phyloP scores from a whole-genome alignment of 2,113 vertebrate genomes.

The Vulpes ferrilata region DNA sequence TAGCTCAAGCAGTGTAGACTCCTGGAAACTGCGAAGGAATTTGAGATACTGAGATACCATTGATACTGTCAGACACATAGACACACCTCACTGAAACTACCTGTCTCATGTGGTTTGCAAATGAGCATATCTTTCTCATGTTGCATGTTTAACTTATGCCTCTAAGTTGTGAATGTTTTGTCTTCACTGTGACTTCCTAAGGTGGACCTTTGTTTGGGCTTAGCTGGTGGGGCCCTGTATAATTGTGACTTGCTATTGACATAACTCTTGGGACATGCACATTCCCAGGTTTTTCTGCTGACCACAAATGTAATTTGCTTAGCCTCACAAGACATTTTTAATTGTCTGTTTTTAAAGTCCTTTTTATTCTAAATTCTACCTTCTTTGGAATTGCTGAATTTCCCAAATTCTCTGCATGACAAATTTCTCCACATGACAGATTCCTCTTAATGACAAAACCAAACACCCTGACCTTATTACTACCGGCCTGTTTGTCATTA shows the following conservation, averaged over 20 bases:
- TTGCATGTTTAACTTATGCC: background rate
- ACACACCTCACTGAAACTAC: slow-evolving; percentile 50
- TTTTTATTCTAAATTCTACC: background rate
- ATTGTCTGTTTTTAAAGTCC: slow-evolving; percentile 25
- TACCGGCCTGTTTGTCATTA: background rate
- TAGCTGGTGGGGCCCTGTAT: background rate
- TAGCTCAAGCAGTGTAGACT: background rate
- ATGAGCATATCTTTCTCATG: background rate
- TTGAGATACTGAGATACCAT: slow-evolving; percentile 42
- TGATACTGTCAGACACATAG: background rate
- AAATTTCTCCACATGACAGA: slow-evolving; percentile 48
- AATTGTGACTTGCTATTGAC: slow-evolving; percentile 54
- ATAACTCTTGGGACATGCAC: slow-evolving; percentile 4
- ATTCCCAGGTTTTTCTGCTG: background rate
- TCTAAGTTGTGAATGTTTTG: background rate
- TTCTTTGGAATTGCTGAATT: slow-evolving; percentile 27
- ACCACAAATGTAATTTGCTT: slow-evolving; percentile 21
- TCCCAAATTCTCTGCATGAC: background rate
- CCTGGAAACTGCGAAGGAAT: background rate
- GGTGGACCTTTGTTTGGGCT: slow-evolving; percentile 50
- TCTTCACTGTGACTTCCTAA: background rate
- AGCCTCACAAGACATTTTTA: slow-evolving; percentile 34
- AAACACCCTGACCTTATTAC: slow-evolving; percentile 22
- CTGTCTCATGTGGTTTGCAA: slow-evolving; percentile 38
- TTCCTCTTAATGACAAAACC: slow-evolving; percentile 38